Evolutionary conservation across 2,797 vertebrate genomes (phyloP), one percentile per base, ranked within the genome.

Genomic region (Amblyraja radiata): DNA sequence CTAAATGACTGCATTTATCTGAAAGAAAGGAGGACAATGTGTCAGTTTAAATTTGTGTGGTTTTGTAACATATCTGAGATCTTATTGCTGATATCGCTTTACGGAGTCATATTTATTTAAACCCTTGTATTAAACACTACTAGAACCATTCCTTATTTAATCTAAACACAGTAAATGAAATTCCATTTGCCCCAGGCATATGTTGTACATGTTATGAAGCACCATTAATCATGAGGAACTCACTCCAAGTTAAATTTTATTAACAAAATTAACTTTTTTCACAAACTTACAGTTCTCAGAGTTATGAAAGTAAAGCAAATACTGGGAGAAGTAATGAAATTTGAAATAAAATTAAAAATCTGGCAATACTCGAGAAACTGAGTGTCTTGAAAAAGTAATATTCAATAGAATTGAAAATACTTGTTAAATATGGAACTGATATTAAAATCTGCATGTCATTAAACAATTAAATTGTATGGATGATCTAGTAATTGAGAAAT

Each of bases 91-190:
- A 6, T 86, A 58, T 13, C 28, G 11, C 46, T 32, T 88, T 65
- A 32, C n/a, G 18, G 84, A 88, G n/a, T 21, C 7, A 88, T 36
- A 88, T 11, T 68, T 88, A 36, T 36, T 88, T 68, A 68, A 88
- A 36, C n/a, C 84, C n/a, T 32, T 88, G 63, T 7, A 36, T 36
- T 91, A 46, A 74, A 76, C 74, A 46, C 71, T 74, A 74, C 25
- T 46, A 25, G 23, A 76, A 39, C 39, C 1, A 28, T 92, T 54
- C 90, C 5, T 6, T 18, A 7, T 23, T 58, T 76, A 71, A 76
- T 76, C 65, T 39, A 92, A 92, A 92, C 74, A 92, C 16, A 92
- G 54, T 25, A 6, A 91, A 74, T 92, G 23, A 92, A 76, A 28
- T 46, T 71, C 36, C 68, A 25, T 76, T 92, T 74, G 23, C 65